Evolutionary conservation across 2,797 vertebrate genomes (phyloP), one percentile per base, ranked within the genome.

Genomic region (Siniperca scherzeri): DNA sequence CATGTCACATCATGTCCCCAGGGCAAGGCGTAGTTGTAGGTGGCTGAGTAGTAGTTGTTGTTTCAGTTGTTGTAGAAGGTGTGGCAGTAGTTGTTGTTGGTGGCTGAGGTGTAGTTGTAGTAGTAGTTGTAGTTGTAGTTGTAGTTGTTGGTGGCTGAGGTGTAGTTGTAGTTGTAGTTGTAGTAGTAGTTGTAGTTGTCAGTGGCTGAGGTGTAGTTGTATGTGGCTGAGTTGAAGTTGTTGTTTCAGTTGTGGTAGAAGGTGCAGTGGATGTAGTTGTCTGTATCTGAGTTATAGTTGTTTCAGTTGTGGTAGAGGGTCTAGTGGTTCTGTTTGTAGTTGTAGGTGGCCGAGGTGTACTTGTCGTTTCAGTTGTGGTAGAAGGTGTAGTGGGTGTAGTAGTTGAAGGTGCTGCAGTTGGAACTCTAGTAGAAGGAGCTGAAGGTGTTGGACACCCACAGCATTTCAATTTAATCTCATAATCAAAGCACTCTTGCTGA

Each of bases 401-500:
- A 2, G 61, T 64, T 21, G 60, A 12, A 11, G 17, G 0, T 8
- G 33, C 48, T 25, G 17, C 22, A 7, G 44, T 50, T 27, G 61
- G 38, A 48, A 70, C 36, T 30, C 57, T 53, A 17, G 67, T 27
- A 48, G 79, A 55, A 65, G n/a, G 40, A 12, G 56, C 1, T 36
- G 61, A 1, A 21, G 36, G 11, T 38, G 30, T 36, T 36, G 30
- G 62, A 27, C 40, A 65, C 0, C 1, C 3, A 66, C 85, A 90
- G 33, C 89, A 91, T 42, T 75, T 56, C 12, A 91, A 57, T 50
- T 16, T 55, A 1, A 91, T 82, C 38, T 91, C 80, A 60, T 92
- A 92, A 73, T 92, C 84, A 42, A 90, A 87, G 69, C 90, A 92
- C 6, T 81, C 16, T 33, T 73, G 56, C 4, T 46, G 52, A 40